A percentile compares a stretch with the other conserved stretches of the same genome.
Evolutionary conservation across 2,113 vertebrate species (phyloP).

Genomic region (Etia nguti): DNA sequence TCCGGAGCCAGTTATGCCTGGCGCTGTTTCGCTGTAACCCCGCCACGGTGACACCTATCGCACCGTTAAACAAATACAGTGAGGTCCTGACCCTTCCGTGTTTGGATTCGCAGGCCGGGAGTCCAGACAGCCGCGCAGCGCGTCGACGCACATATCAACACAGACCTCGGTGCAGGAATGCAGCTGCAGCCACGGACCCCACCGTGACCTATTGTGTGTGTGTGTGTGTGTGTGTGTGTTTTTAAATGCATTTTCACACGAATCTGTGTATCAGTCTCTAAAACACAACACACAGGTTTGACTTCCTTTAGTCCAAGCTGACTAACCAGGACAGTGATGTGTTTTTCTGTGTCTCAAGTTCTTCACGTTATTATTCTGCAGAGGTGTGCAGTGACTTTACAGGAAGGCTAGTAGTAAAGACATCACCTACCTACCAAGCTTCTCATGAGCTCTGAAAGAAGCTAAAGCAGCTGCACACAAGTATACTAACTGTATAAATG

Average conservation of each 20-base stretch:
- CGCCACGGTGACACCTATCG: slow-evolving; percentile 46
- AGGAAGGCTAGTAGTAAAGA: background rate
- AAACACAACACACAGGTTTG: background rate
- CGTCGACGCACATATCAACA: slow-evolving; percentile 40
- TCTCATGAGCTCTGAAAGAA: background rate
- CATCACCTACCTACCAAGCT: background rate
- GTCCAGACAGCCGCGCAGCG: slow-evolving; percentile 50
- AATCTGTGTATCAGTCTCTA: background rate
- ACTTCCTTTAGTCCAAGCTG: background rate
- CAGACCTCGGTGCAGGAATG: slow-evolving; percentile 45
- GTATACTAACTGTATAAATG: accelerated
- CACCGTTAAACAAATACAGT: slow-evolving; percentile 20
- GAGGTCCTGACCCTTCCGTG: slow-evolving; percentile 51
- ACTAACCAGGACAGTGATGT: background rate
- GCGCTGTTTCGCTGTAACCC: background rate
- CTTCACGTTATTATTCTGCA: background rate
- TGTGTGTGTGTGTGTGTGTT: background rate
- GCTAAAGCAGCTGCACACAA: background rate
- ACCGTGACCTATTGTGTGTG: slow-evolving; percentile 9
- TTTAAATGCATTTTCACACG: background rate
- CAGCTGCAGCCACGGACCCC: slow-evolving; percentile 10
- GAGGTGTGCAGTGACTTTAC: background rate
- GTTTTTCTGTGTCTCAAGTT: background rate
- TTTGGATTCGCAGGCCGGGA: slow-evolving; percentile 58
- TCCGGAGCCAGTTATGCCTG: slow-evolving; percentile 56